Base-by-base conservation (phyloP, 2,113 vertebrate species). In the Montifringilla adamsi region DNA sequence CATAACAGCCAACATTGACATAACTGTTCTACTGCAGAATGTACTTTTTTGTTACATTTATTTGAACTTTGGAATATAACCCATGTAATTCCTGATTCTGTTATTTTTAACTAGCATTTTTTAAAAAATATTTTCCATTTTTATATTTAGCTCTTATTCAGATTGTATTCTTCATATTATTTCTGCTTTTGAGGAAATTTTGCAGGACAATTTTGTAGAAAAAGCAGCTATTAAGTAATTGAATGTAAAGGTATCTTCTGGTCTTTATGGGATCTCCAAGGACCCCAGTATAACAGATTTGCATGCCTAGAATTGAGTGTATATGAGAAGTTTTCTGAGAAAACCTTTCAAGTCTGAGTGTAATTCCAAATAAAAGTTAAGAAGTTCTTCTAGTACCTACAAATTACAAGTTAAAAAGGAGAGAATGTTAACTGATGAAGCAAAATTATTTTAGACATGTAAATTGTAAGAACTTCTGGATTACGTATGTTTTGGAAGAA, bases 1-100 rank as follows among this genome's bases (percentile, higher is more conserved):
- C 5, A 2, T 16, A 35, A 21, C 27, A 80, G 35, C 6, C 14
- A 82, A 7, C 31, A 8, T 0, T 47, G 35, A 35, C 0, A 3
- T 35, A 62, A 10, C 30, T 55, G 7, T 70, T 74, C 37, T 78
- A 14, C 22, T 43, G 15, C 16, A 83, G 37, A 52, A 60, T 22
- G 3, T 43, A 35, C 7, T 52, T 64, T 60, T 47, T 44, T 9
- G 9, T 17, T 56, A 11, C 15, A 6, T 6, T 4, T 63, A 26
- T 68, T 47, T 68, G 19, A 84, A 72, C 15, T 2, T 16, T 52
- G 19, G 56, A 46, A 70, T 77, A 24, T 31, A 43, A 31, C 16
- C 7, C 8, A 26, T 55, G 4, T 23, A 73, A 41, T 47, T 85
- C 20, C 17, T 1, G 2, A 43, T 39, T 87, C 20, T 64, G 30